Evolutionary conservation across 2,113 vertebrate genomes (phyloP).

Genomic region (Strigops habroptila): DNA sequence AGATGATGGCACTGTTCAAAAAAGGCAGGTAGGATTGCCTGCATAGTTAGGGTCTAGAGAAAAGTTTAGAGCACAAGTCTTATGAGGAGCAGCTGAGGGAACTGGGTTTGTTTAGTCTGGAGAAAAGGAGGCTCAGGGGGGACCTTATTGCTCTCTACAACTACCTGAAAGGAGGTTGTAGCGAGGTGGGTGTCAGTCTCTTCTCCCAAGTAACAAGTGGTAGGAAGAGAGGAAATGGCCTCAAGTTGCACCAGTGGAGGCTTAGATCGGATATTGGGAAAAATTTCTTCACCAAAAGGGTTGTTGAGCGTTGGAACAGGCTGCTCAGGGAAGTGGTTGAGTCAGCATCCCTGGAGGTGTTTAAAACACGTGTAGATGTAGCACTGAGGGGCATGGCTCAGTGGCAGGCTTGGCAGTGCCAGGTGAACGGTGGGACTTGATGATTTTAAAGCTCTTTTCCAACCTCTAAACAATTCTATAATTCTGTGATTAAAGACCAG

Average conservation of each 20-base stretch:
- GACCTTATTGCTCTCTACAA: neutral
- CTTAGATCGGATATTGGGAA: neutral
- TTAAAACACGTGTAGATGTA: neutral
- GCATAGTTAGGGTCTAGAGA: neutral
- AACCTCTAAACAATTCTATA: neutral
- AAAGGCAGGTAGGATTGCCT: neutral
- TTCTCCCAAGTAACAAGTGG: neutral
- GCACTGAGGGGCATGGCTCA: neutral
- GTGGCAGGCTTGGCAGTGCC: neutral
- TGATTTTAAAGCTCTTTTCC: neutral
- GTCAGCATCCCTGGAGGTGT: neutral
- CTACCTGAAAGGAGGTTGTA: neutral
- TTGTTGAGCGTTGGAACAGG: neutral
- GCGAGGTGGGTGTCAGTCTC: neutral
- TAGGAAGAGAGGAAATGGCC: neutral
- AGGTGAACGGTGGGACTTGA: neutral
- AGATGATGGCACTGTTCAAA: neutral
- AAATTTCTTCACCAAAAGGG: neutral
- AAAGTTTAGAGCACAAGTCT: neutral
- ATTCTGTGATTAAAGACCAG: neutral
- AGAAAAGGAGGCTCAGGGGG: neutral
- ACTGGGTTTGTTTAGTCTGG: neutral
- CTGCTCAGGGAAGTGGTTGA: neutral
- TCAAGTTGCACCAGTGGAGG: neutral
- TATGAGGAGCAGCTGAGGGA: neutral